These are phyloP conservation scores for Borostomias antarcticus DNA, from an alignment of 2,797 vertebrate species.

Conservation along the genomic window DNA sequence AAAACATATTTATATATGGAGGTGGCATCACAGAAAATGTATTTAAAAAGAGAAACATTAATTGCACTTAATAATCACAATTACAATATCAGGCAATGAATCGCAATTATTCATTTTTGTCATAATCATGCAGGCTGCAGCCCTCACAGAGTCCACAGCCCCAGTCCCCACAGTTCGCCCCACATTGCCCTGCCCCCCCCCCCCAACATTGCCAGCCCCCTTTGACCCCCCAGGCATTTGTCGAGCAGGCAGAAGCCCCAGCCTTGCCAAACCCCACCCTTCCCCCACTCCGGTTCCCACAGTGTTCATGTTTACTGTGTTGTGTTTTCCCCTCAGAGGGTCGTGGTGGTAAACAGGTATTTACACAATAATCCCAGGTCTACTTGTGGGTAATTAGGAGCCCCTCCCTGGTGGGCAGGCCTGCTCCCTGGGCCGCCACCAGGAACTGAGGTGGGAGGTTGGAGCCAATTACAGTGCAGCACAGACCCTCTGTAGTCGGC, in stretches of 20 bases:
- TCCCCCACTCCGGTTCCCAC: slow-evolving; percentile 54
- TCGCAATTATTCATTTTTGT: no score
- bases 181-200: slow-evolving; percentile 46
- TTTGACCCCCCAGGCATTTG: slow-evolving; percentile 44
- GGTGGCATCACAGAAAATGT: no score
- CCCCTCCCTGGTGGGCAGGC: slow-evolving; percentile 53
- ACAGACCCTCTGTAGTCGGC: background rate
- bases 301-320: slow-evolving; percentile 69
- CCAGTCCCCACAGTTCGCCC: slow-evolving; percentile 38
- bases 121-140: slow-evolving; percentile 12
- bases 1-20: no score
- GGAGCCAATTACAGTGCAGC: background rate
- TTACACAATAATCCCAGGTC: slow-evolving; percentile 83
- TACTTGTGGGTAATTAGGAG: slow-evolving; percentile 74
- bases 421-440: slow-evolving; percentile 50
- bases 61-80: no score
- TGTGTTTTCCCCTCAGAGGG: slow-evolving; percentile 66
- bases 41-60: no score
- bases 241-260: slow-evolving; percentile 45
- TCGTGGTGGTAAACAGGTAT: slow-evolving; percentile 77
- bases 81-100: no score
- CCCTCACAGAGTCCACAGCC: slow-evolving; percentile 27
- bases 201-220: slow-evolving; percentile 32
- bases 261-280: slow-evolving; percentile 54
- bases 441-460: background rate